These are phyloP conservation scores for Tiliqua scincoides DNA, from an alignment of 2,113 vertebrate genomes.

Conservation along the genomic window DNA sequence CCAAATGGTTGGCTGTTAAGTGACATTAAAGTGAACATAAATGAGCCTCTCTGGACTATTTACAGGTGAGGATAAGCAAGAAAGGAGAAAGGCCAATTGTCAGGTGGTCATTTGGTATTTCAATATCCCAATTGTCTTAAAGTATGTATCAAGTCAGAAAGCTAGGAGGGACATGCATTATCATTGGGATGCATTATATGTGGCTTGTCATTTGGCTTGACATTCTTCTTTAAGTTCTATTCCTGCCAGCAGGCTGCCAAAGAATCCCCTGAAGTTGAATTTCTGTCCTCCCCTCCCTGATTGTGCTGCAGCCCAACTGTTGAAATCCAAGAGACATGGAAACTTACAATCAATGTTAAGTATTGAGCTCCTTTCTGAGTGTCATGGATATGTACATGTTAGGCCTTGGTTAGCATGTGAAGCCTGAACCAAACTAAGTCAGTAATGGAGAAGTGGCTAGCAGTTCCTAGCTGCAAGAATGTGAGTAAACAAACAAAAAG, in stretches of 20 bases:
- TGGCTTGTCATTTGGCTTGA: slow-evolving; percentile 39
- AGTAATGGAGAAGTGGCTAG: too few relatives aligned
- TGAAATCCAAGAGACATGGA: slow-evolving; percentile 31
- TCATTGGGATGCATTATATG: slow-evolving; percentile 26
- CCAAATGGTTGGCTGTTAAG: fast-evolving
- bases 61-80: slow-evolving; percentile 44
- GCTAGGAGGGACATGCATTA: slow-evolving; percentile 18
- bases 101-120: slow-evolving; percentile 24
- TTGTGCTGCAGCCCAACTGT: background rate
- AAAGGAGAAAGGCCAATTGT: slow-evolving; percentile 34
- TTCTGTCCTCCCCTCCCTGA: background rate
- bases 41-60: background rate
- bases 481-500: too few relatives aligned
- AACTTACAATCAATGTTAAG: background rate
- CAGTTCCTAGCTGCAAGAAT: too few relatives aligned
- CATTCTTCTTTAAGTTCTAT: slow-evolving; percentile 28
- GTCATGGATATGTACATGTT: too few relatives aligned
- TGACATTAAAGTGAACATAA: background rate
- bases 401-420: too few relatives aligned
- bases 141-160: slow-evolving; percentile 14
- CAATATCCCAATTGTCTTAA: slow-evolving; percentile 30
- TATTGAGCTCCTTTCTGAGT: background rate
- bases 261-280: slow-evolving; percentile 38
- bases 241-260: slow-evolving; percentile 39
- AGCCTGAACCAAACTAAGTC: too few relatives aligned